Evolutionary conservation across 1,140 invertebrate genomes (phyloP).

Genomic region (Ceratosolen fusciceps): DNA sequence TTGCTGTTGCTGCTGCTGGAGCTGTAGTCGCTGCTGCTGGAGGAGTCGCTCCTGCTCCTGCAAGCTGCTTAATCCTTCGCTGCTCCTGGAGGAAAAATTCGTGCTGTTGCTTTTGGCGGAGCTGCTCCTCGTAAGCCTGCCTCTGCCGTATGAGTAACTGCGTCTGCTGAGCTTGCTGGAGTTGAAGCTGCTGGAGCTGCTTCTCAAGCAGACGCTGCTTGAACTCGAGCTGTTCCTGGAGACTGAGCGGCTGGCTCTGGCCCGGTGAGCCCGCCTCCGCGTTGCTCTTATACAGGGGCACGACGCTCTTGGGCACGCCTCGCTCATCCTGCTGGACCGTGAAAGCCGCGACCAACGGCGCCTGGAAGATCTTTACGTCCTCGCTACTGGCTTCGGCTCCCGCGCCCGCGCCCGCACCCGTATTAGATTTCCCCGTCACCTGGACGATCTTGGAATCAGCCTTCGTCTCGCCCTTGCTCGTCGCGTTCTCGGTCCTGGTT

Average conservation of each 20-base stretch:
- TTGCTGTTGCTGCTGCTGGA: conserved; percentile 58
- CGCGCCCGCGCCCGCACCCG: no score
- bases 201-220: conserved; percentile 80
- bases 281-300: conserved; percentile 75
- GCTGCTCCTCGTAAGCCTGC: conserved; percentile 73
- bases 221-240: conserved; percentile 77
- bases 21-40: conserved; percentile 57
- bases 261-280: conserved; percentile 47
- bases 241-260: conserved; percentile 59
- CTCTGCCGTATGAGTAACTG: conserved; percentile 76
- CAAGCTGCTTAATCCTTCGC: conserved; percentile 66
- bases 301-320: conserved; percentile 81
- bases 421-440: no score
- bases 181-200: conserved; percentile 77
- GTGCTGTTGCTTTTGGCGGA: conserved; percentile 71
- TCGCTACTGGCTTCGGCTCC: conserved; percentile 64
- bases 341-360: conserved; percentile 85
- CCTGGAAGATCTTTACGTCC: conserved; percentile 85
- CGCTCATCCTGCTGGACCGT: conserved; percentile 85
- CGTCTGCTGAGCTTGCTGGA: conserved; percentile 80
- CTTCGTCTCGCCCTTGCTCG: conserved; percentile 57
- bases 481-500: conserved; percentile 53
- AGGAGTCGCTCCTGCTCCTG: conserved; percentile 59
- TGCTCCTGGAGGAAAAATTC: conserved; percentile 69
- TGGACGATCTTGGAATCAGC: conserved; percentile 38